Base-by-base conservation (phyloP, 2,113 vertebrate species). In the Lepus timidus region DNA sequence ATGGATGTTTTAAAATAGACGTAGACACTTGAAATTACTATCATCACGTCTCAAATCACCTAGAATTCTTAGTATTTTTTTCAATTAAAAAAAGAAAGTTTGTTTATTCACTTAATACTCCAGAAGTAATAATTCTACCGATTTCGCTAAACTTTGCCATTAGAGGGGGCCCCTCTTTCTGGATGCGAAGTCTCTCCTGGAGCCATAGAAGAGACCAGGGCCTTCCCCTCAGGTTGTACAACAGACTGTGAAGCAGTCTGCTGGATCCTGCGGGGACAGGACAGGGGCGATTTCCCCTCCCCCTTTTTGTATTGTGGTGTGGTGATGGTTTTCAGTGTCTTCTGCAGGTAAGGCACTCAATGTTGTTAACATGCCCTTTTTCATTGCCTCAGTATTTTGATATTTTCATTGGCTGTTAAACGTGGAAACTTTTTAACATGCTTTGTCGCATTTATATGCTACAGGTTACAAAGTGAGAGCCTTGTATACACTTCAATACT, bases 381-480 rank as follows among this genome's bases (percentile, higher is more conserved):
- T 98, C 98, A 98, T 98, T 98, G 98, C 96, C 98, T 98, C 98
- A 91, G 90, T 98, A 98, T 98, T 98, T 98, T 98, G 97, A 97
- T 98, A 98, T 98, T 98, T 98, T 98, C 97, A 97, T 98, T 98
- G 98, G 98, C 98, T 98, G 98, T 98, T 98, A 98, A 98, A 98
- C 98, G 97, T 99, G 99, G 99, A 98, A 99, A 99, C 98, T 99
- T 99, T 99, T 99, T 99, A 99, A 99, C 99, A 99, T 99, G 99
- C 99, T 99, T 99, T 99, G 99, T 99, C 99, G 99, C 99, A 99
- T 99, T 99, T 99, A 99, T 99, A 99, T 99, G 99, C 99, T 99
- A 99, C 99, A 99, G 99, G 99, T 99, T 99, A 99, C 99, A 99
- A 99, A 99, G 99, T 99, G 99, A 99, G 99, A 99, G 99, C 99